Conservation (phyloP, 2,797 vertebrate genomes). For the Chrosomus eos region DNA sequence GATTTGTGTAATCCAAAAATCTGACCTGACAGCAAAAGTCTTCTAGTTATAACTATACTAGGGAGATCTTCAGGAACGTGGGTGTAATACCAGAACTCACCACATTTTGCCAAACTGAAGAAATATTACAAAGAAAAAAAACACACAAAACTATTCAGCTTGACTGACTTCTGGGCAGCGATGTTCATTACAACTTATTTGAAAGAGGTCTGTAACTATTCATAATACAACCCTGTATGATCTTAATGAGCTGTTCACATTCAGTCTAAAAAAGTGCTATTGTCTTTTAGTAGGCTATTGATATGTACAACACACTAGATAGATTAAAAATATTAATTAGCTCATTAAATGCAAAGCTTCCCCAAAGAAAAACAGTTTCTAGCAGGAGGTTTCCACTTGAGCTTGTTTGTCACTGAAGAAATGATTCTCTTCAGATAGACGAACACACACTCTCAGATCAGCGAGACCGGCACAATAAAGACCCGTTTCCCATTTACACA, state of each 20-base stretch:
- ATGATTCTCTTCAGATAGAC: too few species aligned
- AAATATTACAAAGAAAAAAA: not conserved
- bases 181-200: fast-evolving
- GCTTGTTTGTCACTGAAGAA: too few species aligned
- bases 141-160: not conserved
- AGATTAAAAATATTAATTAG: too few species aligned
- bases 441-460: too few species aligned
- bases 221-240: not conserved
- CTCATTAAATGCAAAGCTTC: too few species aligned
- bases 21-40: too few species aligned
- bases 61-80: too few species aligned
- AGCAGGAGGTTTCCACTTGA: not conserved
- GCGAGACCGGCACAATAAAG: fast-evolving
- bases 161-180: not conserved
- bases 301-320: not conserved
- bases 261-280: not conserved
- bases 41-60: too few species aligned
- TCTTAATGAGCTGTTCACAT: not conserved
- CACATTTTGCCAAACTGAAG: not conserved
- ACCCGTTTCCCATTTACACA: too few species aligned
- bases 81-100: too few species aligned
- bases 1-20: too few species aligned
- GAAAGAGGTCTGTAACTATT: not conserved
- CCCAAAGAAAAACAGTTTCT: not conserved
- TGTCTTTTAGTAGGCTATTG: not conserved